Base-by-base conservation (phyloP, 1,140 invertebrate genomes). In the Lepeophtheirus salmonis region DNA sequence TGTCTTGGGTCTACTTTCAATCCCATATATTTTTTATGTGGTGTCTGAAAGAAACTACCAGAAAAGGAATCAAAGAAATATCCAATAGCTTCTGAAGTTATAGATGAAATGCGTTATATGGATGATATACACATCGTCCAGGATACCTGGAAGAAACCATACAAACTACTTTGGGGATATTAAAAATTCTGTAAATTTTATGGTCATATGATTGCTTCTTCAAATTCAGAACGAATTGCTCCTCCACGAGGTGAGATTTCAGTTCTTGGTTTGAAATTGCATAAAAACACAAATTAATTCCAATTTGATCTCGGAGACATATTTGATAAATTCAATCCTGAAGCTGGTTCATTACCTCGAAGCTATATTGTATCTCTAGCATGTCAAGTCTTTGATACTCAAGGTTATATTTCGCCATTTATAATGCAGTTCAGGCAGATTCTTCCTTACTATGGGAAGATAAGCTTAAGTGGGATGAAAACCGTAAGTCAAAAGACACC, bases 11-110 rank as follows among this genome's bases (percentile, higher is more conserved):
- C 2, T 50, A 20, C 12, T n/a, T 50, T 2, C 20, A 20, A n/a
- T 17, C 16, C 49, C 49, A n/a, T 50, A 17, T 50, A 3, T 10
- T 50, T 3, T n/a, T 18, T 18, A 50, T 50, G 3, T 50, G 49
- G 49, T 50, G 49, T 50, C 12, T 50, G 49, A 50, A 50, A 50
- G 49, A 50, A 12, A 50, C 49, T n/a, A 20, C 49, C 16, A 50
- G 20, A 50, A 50, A 17, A n/a, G 49, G 16, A 20, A 20, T 2
- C 16, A 50, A 50, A n/a, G 2, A 50, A 50, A 10, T 50, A 2
- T 50, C 49, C 49, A 3, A 20, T 17, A 12, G 49, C 49, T 2
- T n/a, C 49, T 50, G 16, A 50, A 50, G 20, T 50, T 18, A 50
- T 50, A 3, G 16, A 17, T 2, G 2, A n/a, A 3, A 50, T 17